Evolutionary conservation across 2,888 invertebrate species (phyloP), one percentile per base, ranked within the genome.

Genomic region (Caenorhabditis panamensis): DNA sequence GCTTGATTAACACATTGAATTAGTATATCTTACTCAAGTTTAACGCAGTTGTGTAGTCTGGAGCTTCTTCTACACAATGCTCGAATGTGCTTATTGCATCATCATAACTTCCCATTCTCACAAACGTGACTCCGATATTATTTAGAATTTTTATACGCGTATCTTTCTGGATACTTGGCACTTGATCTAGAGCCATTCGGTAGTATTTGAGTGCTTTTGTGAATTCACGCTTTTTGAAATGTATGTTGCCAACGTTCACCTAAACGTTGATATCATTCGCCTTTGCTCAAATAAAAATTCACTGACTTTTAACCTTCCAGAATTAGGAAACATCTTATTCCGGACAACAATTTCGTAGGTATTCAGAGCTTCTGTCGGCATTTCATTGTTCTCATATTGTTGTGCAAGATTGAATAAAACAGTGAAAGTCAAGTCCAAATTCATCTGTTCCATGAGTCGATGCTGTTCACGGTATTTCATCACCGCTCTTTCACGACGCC

Each of bases 211-310:
- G 94, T 0, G 98, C 97, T 63, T 81, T 81, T 16, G 95, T 94
- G 90, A 95, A 96, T 94, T 84, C 96, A 84, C 92, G 96, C 93
- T 96, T 95, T 92, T 95, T 95, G 89, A 95, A 96, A 92, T 96
- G 96, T 89, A 99, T 96, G 91, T 98, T 98, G 1, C 97, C 98
- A 95, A 99, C 97, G 91, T 99, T 99, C 0, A 98, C 94, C 82
- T 73, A 68, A 47, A 44, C 4, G 24, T 20, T 18, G 11, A 18
- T 18, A 58, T n/a, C 13, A 58, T 3, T 2, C 20, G 49, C 20
- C 18, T 9, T 16, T 9, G 13, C 9, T 13, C 2, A 41, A 9
- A 20, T 58, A 31, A 28, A n/a, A n/a, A n/a, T n/a, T n/a, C n/a
- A 37, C 61, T 61, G 9, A 82, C 86, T 62, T 87, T 90, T 18